Evolutionary conservation across 2,113 vertebrate species (phyloP), one percentile per base, ranked within the genome.

Genomic region (Rhegmatorhina hoffmannsi): DNA sequence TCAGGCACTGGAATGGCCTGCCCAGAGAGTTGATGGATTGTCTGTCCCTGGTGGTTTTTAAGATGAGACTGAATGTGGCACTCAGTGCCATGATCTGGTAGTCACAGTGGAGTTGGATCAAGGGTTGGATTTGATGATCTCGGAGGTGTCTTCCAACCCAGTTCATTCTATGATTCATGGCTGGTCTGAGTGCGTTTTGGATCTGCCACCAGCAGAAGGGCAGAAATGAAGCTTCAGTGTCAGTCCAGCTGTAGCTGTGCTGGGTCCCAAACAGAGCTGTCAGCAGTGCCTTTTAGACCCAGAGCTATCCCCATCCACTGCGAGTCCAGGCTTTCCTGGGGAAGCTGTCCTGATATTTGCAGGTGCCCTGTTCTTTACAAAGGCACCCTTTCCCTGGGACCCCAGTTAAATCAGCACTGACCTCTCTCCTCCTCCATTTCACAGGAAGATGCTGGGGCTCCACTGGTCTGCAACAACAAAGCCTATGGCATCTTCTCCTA

Each of bases 401-500:
- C 13, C 21, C 15, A 4, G 3, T 1, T 0, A 21, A 13, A 17
- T 9, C 87, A n/a, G 29, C 52, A 3, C 58, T 68, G 66, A 91
- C 10, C n/a, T 25, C 38, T 68, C 62, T 49, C 31, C 33, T 56
- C 34, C 13, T 38, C 21, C 43, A 10, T 33, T 64, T 20, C 38
- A 15, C 91, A 97, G 97, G 62, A 24, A 0, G 75, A 96, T 11
- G 72, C n/a, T 0, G 97, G 97, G 34, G 59, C 81, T 16, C 94
- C 96, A 0, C 93, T 97, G 1, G 28, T 97, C 58, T 97, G 97
- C 70, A 84, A 88, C 60, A 90, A 80, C 58, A 95, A 52, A 89
- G 87, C 89, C 91, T 89, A 44, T 0, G 97, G 96, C 43, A 94
- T 97, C 89, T 97, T 96, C 84, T 97, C 97, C 63, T 96, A 97